Conservation (phyloP, 2,888 invertebrate species). For the Scaptomyza cyrtandrae region DNA sequence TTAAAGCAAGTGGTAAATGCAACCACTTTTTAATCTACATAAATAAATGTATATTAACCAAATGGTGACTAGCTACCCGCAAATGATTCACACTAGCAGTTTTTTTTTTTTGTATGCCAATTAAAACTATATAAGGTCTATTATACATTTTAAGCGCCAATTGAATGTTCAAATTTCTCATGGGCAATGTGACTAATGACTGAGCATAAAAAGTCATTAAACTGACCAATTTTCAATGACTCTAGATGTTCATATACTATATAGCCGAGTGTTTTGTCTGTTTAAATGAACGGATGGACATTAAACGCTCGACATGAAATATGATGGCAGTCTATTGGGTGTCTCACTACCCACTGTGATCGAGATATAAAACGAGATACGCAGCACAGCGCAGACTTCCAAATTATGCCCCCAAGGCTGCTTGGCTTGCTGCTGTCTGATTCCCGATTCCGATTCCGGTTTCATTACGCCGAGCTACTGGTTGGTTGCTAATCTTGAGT, state of each 20-base stretch:
- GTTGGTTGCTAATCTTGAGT: conserved; percentile 50
- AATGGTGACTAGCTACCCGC: conserved; percentile 28
- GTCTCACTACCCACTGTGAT: conserved; percentile 15
- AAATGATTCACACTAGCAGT: conserved; percentile 49
- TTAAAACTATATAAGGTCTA: conserved; percentile 30
- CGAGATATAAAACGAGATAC: conserved; percentile 5
- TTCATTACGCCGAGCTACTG: conserved; percentile 42
- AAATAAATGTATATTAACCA: conserved; percentile 14
- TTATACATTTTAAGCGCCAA: conserved; percentile 25
- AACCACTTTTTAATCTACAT: conserved; percentile 19
- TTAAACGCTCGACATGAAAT: conserved; percentile 40
- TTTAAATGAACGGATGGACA: conserved; percentile 1
- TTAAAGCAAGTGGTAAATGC: not conserved
- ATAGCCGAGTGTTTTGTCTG: conserved; percentile 7
- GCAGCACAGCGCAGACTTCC: conserved; percentile 21
- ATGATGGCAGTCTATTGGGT: conserved; percentile 40
- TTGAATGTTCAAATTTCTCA: conserved; percentile 50
- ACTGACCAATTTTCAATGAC: conserved; percentile 64
- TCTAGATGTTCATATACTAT: not conserved
- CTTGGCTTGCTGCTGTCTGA: not conserved
- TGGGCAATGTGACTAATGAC: conserved; percentile 64
- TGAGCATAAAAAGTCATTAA: conserved; percentile 63
- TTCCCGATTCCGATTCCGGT: conserved; percentile 26
- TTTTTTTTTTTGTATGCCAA: conserved; percentile 10
- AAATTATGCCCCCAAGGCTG: conserved; percentile 40